Conservation (phyloP, 1,140 invertebrate genomes). For the Ephestia elutella region DNA sequence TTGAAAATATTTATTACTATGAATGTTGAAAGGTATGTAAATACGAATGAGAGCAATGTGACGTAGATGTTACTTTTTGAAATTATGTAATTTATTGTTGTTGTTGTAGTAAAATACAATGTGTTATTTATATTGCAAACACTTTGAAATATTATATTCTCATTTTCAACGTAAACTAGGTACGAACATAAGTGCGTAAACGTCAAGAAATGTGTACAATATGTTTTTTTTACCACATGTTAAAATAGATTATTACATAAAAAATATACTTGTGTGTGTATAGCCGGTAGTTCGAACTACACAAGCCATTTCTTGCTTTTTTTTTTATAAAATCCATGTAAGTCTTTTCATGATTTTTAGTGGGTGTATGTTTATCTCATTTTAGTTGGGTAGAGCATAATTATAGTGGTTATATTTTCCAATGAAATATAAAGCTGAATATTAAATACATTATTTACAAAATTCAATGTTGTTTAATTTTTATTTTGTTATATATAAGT, state of each 20-base stretch:
- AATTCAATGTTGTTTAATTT: neutral
- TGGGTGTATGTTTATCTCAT: neutral
- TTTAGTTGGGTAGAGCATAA: neutral
- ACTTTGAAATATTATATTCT: neutral
- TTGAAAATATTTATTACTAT: conserved; percentile 26
- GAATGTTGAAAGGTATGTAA: conserved; percentile 1
- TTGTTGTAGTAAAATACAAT: conserved; percentile 6
- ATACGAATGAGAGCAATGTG: neutral
- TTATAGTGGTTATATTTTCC: neutral
- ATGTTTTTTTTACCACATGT: no score
- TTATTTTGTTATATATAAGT: no score
- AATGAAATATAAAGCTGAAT: neutral
- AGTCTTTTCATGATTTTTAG: neutral
- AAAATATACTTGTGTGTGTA: no score
- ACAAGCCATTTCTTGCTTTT: no score
- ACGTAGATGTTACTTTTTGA: conserved; percentile 8
- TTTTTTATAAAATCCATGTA: no score
- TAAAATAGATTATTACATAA: no score
- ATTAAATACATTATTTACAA: neutral
- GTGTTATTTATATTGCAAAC: neutral
- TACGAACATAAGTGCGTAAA: neutral
- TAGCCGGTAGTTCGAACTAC: no score
- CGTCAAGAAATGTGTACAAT: neutral
- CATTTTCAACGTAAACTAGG: neutral
- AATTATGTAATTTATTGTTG: conserved; percentile 2